phyloP scores from a whole-genome alignment of 2,113 vertebrate genomes.

The Thamnophis sirtalis region DNA sequence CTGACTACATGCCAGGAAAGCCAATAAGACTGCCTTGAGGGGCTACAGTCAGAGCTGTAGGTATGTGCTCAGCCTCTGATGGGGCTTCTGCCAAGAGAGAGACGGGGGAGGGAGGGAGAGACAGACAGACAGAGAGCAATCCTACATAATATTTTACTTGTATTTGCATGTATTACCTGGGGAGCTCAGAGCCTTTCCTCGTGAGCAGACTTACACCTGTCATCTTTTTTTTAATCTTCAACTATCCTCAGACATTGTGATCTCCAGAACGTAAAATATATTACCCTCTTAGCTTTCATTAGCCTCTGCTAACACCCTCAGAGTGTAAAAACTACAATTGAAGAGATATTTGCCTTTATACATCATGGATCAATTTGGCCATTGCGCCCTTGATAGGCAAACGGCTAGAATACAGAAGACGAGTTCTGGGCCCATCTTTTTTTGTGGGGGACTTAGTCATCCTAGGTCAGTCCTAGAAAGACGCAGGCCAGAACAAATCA shows the following conservation, averaged over 20 bases:
- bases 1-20: not conserved
- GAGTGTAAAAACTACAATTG: too few relatives aligned
- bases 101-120: not conserved
- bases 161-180: constrained; percentile 17
- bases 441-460: not conserved
- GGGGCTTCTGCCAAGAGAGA: not conserved
- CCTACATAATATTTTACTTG: constrained; percentile 21
- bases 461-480: not conserved
- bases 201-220: not conserved
- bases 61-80: fast-evolving
- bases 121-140: too few relatives aligned
- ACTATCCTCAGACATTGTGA: not conserved
- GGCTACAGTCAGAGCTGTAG: not conserved
- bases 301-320: too few relatives aligned
- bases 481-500: not conserved
- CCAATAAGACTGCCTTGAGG: constrained; percentile 22
- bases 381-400: too few relatives aligned
- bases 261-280: too few relatives aligned
- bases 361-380: too few relatives aligned
- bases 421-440: not conserved
- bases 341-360: too few relatives aligned
- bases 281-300: too few relatives aligned
- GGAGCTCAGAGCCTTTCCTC: constrained; percentile 4
- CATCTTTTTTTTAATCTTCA: not conserved
- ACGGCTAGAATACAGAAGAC: not conserved